Conservation (phyloP, 2,113 vertebrate genomes). For the Hippoglossus stenolepis region DNA sequence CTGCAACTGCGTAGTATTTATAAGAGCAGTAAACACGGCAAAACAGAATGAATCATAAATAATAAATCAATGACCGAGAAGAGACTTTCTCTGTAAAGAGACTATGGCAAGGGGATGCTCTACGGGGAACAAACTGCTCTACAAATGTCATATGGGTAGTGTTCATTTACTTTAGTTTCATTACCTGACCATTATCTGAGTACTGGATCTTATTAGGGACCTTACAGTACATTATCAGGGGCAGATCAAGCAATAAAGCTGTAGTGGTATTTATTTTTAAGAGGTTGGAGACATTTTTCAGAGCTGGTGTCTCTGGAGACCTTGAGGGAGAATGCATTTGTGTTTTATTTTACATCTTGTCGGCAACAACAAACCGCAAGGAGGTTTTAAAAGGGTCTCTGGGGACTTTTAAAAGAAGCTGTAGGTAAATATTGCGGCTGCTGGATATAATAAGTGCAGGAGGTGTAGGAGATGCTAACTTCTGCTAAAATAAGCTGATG, state of each 20-base stretch:
- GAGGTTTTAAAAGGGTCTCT: conserved; percentile 8
- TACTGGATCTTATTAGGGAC: background rate
- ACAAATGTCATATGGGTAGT: background rate
- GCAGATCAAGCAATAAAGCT: background rate
- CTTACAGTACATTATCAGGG: background rate
- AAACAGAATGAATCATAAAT: background rate
- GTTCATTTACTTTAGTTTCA: background rate
- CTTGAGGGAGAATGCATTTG: conserved; percentile 7
- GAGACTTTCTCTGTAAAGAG: background rate
- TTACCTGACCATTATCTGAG: background rate
- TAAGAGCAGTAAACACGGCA: background rate
- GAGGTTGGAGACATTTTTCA: background rate
- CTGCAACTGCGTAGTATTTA: background rate
- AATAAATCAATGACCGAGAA: background rate
- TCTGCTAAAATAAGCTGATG: conserved; percentile 10
- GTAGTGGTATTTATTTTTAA: conserved; percentile 22
- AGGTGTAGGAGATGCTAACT: conserved; percentile 10
- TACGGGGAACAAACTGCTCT: background rate
- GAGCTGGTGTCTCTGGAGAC: conserved; percentile 15
- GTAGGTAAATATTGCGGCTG: conserved; percentile 24
- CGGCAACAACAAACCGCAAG: conserved; percentile 6
- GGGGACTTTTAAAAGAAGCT: background rate
- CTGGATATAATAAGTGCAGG: conserved; percentile 3
- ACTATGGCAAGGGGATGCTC: background rate
- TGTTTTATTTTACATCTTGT: conserved; percentile 38